Base-by-base conservation (phyloP, 2,797 vertebrate genomes). In the Cyclopterus lumpus region DNA sequence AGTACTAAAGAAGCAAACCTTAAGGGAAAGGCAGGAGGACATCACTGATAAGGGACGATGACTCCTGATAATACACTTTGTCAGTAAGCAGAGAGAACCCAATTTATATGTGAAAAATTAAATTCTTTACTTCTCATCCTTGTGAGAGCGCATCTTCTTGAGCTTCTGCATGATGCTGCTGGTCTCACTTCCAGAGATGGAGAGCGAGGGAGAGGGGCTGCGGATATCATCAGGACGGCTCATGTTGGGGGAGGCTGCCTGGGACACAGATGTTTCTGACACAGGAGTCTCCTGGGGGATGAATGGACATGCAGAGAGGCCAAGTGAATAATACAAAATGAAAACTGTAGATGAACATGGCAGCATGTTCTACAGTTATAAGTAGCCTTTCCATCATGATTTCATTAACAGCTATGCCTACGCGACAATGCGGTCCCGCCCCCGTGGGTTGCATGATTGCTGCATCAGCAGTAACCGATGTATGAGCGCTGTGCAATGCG, bases 121-220 rank as follows among this genome's bases (percentile, higher is more conserved):
- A 73, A 71, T 38, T 15, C 57, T 80, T 97, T 97, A 99, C 97
- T 98, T 99, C 89, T 99, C 97, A 88, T 99, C 97, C 96, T 96
- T 98, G 82, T 96, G 97, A 81, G 95, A 97, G 83, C 95, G 96
- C 97, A 99, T 99, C 94, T 98, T 99, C 93, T 99, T 99, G 34
- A 99, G 95, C 85, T 98, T 99, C 91, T 99, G 97, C 98, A 99
- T 97, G 90, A 99, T 99, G 93, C 97, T 99, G 92, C 97, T 99
- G 0, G 97, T 99, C 88, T 99, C 98, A 74, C 97, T 99, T 85
- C 97, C 98, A 30, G 98, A 99, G 71, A 98, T 88, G 0, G 98
- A 99, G 51, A 96, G 73, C 0, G 97, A 94, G 11, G 93, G 93
- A 57, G 98, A 99, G 72, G 96, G 95, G 83, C 96, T 98, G 51